Evolutionary conservation across 2,888 invertebrate species (phyloP), one percentile per base, ranked within the genome.

Genomic region (Eristalis pertinax): DNA sequence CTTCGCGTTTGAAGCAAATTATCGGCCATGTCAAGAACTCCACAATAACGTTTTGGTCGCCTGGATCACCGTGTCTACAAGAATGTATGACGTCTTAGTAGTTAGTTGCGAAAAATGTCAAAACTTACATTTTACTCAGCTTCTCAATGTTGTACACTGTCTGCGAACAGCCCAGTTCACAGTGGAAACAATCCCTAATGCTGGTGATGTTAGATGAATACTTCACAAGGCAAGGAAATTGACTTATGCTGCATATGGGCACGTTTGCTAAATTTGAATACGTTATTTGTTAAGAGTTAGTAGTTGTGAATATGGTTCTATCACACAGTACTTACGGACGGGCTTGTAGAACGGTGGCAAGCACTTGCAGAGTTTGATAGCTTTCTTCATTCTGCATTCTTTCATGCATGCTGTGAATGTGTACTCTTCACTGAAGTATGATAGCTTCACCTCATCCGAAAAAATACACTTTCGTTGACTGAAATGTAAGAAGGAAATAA

Each of bases 61-160:
- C 90, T 86, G 32, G 90, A 62, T 89, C 89, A 3, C 89, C 90
- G 65, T 89, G 87, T 63, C 91, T 91, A 19, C 41, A 82, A 76
- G 65, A 13, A 11, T 13, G 19, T 24, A 58, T 24, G 62, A 15
- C 60, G 65, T 32, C 3, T 70, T 58, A 19, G 26, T 15, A 4
- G 43, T 29, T 5, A 1, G 26, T 22, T 26, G 22, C 1, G 5
- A 0, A 4, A 26, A 15, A 38, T 24, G 0, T 70, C 24, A 13
- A 41, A 35, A 91, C 95, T 94, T 94, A 94, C 88, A 94, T 94
- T 90, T 95, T 95, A 8, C 94, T 95, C 0, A 96, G 94, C 91
- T 96, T 96, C 90, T 96, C 96, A 4, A 96, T 95, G 91, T 96
- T 95, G 89, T 96, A 97, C 0, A 96, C 95, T 0, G 96, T 96